Conservation (phyloP, 2,888 invertebrate genomes). For the Eurytoma adleriae region DNA sequence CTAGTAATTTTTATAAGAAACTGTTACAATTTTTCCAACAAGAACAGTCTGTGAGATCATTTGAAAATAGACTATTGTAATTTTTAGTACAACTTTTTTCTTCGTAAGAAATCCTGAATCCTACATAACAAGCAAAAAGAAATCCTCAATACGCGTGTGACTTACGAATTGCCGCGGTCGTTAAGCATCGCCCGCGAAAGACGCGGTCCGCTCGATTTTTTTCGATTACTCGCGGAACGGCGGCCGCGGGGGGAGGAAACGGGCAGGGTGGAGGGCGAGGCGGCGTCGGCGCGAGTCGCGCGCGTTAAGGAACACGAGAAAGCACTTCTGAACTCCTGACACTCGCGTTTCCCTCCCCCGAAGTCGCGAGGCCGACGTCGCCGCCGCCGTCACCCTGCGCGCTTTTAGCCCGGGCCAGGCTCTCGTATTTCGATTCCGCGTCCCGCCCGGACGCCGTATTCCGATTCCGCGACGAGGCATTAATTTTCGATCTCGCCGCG, state of each 20-base stretch:
- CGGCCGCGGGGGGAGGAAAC: conserved; percentile 52
- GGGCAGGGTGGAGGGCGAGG: conserved; percentile 32
- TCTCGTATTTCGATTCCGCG: conserved; percentile 10
- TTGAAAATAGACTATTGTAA: too few relatives aligned
- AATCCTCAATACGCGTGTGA: too few relatives aligned
- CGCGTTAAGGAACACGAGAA: conserved; percentile 75
- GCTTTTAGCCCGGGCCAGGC: background rate
- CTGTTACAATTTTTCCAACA: too few relatives aligned
- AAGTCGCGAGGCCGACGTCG: conserved; percentile 20
- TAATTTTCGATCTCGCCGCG: too few relatives aligned
- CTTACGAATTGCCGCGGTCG: background rate
- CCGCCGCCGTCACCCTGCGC: conserved; percentile 7
- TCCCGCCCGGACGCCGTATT: background rate
- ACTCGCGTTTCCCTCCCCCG: conserved; percentile 56
- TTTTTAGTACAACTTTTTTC: too few relatives aligned
- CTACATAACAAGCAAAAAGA: too few relatives aligned
- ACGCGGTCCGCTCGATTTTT: conserved; percentile 61
- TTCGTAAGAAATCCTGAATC: too few relatives aligned
- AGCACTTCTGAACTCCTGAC: conserved; percentile 74
- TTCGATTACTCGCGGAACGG: conserved; percentile 65
- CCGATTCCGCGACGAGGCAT: conserved; percentile 16
- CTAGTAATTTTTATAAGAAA: too few relatives aligned
- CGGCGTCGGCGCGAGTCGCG: background rate
- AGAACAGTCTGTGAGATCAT: too few relatives aligned
- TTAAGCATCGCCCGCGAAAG: background rate